phyloP scores from a whole-genome alignment of 2,113 vertebrate species.

The Tauraco erythrolophus region DNA sequence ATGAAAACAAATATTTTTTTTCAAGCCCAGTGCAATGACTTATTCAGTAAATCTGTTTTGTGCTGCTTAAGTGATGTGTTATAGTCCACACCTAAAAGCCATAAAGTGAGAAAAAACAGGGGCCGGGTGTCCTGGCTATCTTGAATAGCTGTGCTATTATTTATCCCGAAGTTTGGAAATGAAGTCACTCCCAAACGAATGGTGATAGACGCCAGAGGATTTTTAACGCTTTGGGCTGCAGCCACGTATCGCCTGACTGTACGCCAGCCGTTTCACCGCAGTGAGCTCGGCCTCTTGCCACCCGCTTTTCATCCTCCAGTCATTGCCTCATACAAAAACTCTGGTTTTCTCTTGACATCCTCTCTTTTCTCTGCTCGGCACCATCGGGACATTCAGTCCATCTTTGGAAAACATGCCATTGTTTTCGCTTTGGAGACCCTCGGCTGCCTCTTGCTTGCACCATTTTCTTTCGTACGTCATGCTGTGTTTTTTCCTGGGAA shows the following conservation, averaged over 20 bases:
- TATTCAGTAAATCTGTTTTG: conserved; percentile 29
- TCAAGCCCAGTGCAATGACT: not conserved
- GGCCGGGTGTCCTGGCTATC: conserved; percentile 29
- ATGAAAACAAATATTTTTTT: conserved; percentile 49
- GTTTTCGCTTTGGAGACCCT: not conserved
- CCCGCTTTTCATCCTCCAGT: not conserved
- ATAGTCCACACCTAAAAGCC: conserved; percentile 51
- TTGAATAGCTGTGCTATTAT: conserved; percentile 5
- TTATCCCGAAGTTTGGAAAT: conserved; percentile 43
- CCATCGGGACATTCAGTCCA: not conserved
- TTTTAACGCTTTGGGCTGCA: conserved; percentile 32
- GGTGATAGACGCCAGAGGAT: conserved; percentile 29
- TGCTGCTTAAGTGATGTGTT: not conserved
- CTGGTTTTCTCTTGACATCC: conserved; percentile 17
- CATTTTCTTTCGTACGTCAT: not conserved
- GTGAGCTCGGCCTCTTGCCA: not conserved
- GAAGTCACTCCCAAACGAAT: conserved; percentile 31
- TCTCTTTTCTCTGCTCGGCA: not conserved
- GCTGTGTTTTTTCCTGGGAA: conserved; percentile 36
- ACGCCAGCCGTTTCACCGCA: not conserved
- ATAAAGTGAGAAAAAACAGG: conserved; percentile 31
- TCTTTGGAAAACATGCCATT: not conserved
- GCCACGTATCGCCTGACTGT: conserved; percentile 14
- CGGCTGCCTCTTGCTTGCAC: not conserved
- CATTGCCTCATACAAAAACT: conserved; percentile 6